Evolutionary conservation across 2,113 vertebrate species (phyloP).

Genomic region (Crotalus horridus): DNA sequence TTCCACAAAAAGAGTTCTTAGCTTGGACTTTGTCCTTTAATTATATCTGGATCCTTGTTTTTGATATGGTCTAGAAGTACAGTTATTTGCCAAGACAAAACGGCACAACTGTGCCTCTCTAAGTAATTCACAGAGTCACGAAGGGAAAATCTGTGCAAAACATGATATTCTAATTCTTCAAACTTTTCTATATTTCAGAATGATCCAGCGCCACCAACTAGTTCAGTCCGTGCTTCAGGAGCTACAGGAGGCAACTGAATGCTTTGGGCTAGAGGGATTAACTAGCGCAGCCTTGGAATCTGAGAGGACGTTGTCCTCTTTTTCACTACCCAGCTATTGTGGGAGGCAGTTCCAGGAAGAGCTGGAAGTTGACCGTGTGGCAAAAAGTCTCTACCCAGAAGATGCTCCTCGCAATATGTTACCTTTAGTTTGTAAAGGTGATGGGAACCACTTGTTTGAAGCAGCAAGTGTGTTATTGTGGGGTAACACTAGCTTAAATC

Average conservation of each 20-base stretch:
- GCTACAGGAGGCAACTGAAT: constrained; percentile 91
- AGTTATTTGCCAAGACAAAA: neutral
- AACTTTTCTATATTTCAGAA: constrained; percentile 67
- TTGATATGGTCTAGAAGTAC: neutral
- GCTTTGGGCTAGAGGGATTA: constrained; percentile 79
- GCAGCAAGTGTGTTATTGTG: constrained; percentile 85
- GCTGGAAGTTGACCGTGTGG: constrained; percentile 79
- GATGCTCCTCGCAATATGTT: constrained; percentile 85
- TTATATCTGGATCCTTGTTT: neutral
- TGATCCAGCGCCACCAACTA: constrained; percentile 86
- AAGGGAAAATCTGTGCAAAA: neutral
- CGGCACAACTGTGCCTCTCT: neutral
- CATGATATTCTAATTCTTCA: neutral
- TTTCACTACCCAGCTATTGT: constrained; percentile 71
- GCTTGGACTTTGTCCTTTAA: neutral
- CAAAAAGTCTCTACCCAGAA: constrained; percentile 82
- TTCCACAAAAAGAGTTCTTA: neutral
- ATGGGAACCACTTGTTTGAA: constrained; percentile 89
- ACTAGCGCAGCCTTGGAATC: constrained; percentile 76
- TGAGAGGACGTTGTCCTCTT: constrained; percentile 75
- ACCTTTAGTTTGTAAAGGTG: constrained; percentile 84
- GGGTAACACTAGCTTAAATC: constrained; percentile 81
- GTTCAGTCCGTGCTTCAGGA: constrained; percentile 84
- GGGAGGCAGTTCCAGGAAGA: constrained; percentile 76
- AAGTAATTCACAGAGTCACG: neutral